These are phyloP conservation scores for Euplexia lucipara DNA, from an alignment of 2,888 invertebrate genomes.

Conservation along the genomic window DNA sequence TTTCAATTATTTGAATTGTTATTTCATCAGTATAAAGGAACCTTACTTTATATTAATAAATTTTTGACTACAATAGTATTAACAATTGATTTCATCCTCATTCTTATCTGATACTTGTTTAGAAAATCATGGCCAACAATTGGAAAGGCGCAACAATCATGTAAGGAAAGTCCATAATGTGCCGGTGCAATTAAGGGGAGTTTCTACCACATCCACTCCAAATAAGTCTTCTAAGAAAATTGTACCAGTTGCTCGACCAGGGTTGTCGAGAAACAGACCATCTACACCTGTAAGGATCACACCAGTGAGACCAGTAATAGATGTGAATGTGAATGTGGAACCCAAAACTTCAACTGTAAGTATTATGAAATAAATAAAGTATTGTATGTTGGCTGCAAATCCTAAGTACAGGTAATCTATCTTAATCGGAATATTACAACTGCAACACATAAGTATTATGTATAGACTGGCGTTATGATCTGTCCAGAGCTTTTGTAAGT, in stretches of 20 bases:
- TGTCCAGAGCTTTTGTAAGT: conserved; percentile 10
- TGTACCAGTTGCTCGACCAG: conserved; percentile 76
- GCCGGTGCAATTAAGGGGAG: conserved; percentile 83
- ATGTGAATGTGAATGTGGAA: conserved; percentile 79
- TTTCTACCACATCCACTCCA: conserved; percentile 85
- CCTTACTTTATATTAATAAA: neutral
- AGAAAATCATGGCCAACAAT: conserved; percentile 2
- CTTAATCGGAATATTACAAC: too few relatives aligned
- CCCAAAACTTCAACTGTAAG: conserved; percentile 78
- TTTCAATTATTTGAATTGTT: neutral
- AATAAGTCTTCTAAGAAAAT: conserved; percentile 68
- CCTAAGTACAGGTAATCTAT: too few relatives aligned
- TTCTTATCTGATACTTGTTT: neutral
- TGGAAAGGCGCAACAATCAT: conserved; percentile 71
- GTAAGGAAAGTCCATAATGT: conserved; percentile 83
- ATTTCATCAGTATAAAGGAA: neutral
- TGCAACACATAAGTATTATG: too few relatives aligned
- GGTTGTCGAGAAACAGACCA: conserved; percentile 72
- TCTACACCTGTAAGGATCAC: conserved; percentile 75
- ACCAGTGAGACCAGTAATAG: conserved; percentile 75
- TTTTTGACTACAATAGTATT: too few relatives aligned
- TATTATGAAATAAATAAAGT: neutral
- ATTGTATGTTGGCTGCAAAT: neutral
- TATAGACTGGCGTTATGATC: conserved; percentile 21
- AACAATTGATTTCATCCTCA: neutral